phyloP scores from a whole-genome alignment of 2,888 invertebrate genomes.

The Marronus borbonicus region DNA sequence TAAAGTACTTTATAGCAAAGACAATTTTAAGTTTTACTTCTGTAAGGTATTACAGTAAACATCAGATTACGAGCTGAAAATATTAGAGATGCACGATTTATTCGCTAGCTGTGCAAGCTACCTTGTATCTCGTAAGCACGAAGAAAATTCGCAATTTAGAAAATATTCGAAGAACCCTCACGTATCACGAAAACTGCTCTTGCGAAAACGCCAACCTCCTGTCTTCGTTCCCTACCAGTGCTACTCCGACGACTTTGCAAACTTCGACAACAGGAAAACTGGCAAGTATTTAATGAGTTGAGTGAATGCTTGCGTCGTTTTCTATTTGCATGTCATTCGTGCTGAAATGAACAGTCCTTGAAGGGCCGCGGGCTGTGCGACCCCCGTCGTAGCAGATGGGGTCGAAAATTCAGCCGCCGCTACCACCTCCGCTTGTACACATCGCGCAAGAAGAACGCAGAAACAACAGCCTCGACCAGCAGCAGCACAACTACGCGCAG shows the following conservation, averaged over 20 bases:
- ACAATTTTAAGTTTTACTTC: too few species aligned
- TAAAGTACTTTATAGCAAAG: too few species aligned
- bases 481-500: conserved; percentile 47
- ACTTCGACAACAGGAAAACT: conserved; percentile 55
- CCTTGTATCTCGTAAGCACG: conserved; percentile 9
- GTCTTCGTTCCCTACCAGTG: conserved; percentile 9
- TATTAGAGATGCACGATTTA: too few species aligned
- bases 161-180: conserved; percentile 46
- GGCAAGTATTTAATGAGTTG: conserved; percentile 65
- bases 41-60: too few species aligned
- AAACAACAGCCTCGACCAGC: conserved; percentile 59
- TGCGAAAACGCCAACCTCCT: conserved; percentile 35
- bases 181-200: conserved; percentile 42
- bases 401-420: conserved; percentile 56
- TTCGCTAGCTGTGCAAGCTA: neutral
- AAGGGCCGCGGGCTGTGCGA: conserved; percentile 60
- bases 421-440: conserved; percentile 52
- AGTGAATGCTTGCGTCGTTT: conserved; percentile 65
- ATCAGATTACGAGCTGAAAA: too few species aligned
- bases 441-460: conserved; percentile 56
- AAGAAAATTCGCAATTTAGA: conserved; percentile 50
- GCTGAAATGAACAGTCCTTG: conserved; percentile 65
- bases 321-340: conserved; percentile 67
- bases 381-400: conserved; percentile 56
- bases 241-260: conserved; percentile 49